Evolutionary conservation across 2,888 invertebrate species (phyloP), one percentile per base, ranked within the genome.

Genomic region (Stenurella melanura): DNA sequence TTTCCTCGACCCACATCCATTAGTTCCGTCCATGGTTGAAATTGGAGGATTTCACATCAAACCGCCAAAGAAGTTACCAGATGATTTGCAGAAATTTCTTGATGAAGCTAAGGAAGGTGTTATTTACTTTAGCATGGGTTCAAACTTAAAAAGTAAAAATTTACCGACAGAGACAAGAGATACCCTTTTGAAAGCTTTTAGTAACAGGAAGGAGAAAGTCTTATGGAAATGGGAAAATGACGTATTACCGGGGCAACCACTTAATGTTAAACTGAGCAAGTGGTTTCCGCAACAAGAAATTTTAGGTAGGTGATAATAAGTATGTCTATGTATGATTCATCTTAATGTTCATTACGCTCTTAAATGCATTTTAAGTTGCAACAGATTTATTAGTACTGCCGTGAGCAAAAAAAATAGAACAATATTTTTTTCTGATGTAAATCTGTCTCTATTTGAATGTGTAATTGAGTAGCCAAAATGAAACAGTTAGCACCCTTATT

Each of bases 41-140:
- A 89, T 93, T 68, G 93, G 92, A n/a, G 93, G 93, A 54, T 83
- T 90, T 63, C 93, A 93, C 66, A 75, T 87, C 1, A 64, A 83
- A 73, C 80, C 82, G 9, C 81, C 85, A 0, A 83, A 85, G 72
- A 79, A 82, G 68, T 72, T 87, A 30, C 85, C 87, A 0, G 42
- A 78, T 90, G 91, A 93, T 85, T 85, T 93, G 0, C 89, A 92
- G 86, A 87, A 88, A 21, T 87, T 90, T 75, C 83, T 93, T 73
- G 92, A 93, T 79, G 86, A 89, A 11, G 89, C 92, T 0, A 89
- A 88, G 68, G 80, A 92, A 60, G 93, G 93, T 0, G 92, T 91
- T 0, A 89, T 93, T 1, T 92, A 92, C 78, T 91, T 93, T 78
- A 92, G 91, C 80, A 91, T 93, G 85, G 93, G 93, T 3, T 92